phyloP scores from a whole-genome alignment of 1,140 invertebrate genomes.

The Battus philenor region DNA sequence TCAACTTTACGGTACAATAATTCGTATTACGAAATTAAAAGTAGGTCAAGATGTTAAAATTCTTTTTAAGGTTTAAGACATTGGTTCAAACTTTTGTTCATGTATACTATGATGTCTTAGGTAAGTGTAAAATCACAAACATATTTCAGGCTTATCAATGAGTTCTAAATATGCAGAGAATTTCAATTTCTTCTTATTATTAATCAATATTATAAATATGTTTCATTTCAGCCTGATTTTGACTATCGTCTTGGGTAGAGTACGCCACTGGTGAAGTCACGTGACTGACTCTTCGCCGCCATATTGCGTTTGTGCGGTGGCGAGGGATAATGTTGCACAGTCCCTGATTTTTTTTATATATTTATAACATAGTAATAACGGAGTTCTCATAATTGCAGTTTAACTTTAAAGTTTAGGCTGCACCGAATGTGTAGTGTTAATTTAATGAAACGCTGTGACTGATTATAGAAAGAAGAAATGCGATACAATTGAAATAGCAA shows the following conservation, averaged over 20 bases:
- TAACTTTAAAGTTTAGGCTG: constrained; percentile 14
- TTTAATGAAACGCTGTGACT: constrained; percentile 27
- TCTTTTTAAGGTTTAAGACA: neutral
- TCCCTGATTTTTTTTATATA: constrained; percentile 41
- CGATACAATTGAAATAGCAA: constrained; percentile 49
- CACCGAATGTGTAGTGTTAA: constrained; percentile 18
- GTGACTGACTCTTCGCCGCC: constrained; percentile 51
- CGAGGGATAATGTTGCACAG: constrained; percentile 39
- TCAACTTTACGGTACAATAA: neutral
- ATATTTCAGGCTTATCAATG: no score
- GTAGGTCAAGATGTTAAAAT: constrained; percentile 4
- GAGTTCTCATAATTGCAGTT: constrained; percentile 16
- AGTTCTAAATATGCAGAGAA: no score
- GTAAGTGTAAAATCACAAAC: no score
- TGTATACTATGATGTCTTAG: no score
- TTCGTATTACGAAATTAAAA: neutral
- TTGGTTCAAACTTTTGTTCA: neutral
- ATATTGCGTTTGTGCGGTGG: constrained; percentile 55
- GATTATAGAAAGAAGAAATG: no score
- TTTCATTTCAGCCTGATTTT: constrained; percentile 15
- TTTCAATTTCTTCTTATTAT: no score
- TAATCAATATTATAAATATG: constrained; percentile 5
- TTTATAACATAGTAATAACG: constrained; percentile 25
- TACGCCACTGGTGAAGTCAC: constrained; percentile 33
- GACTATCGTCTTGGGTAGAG: constrained; percentile 18